Conservation (phyloP, 2,113 vertebrate genomes). For the Indicator indicator region DNA sequence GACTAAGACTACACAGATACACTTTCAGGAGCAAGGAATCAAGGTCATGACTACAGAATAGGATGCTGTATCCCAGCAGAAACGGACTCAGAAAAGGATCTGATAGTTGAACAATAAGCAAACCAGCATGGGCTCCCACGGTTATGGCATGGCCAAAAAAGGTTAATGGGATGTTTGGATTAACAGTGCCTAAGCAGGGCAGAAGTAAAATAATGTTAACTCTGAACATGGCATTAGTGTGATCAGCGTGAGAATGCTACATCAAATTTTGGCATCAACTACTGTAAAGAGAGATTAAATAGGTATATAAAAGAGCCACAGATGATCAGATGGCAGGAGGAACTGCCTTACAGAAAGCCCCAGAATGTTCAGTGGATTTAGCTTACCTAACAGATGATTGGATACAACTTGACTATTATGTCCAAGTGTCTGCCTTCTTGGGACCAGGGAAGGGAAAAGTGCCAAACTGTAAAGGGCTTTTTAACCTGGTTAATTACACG, state of each 20-base stretch:
- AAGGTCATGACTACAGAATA: not conserved
- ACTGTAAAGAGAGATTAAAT: not conserved
- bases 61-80: not conserved
- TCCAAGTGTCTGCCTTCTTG: not conserved
- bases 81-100: not conserved
- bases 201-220: slow-evolving; percentile 1
- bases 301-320: not conserved
- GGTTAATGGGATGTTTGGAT: slow-evolving; percentile 23
- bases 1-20: not conserved
- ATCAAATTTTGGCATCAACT: not conserved
- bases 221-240: not conserved
- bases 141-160: not conserved
- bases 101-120: not conserved
- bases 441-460: rapidly evolving
- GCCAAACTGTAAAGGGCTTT: not conserved
- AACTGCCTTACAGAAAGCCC: not conserved
- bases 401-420: not conserved
- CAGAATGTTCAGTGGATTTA: not conserved
- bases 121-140: not conserved
- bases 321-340: not conserved
- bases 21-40: slow-evolving; percentile 6
- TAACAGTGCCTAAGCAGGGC: not conserved
- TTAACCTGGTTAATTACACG: not conserved
- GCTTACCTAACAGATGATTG: not conserved
- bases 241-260: not conserved